Base-by-base conservation (phyloP, 2,113 vertebrate genomes). In the Speoplatyrhinus poulsoni region DNA sequence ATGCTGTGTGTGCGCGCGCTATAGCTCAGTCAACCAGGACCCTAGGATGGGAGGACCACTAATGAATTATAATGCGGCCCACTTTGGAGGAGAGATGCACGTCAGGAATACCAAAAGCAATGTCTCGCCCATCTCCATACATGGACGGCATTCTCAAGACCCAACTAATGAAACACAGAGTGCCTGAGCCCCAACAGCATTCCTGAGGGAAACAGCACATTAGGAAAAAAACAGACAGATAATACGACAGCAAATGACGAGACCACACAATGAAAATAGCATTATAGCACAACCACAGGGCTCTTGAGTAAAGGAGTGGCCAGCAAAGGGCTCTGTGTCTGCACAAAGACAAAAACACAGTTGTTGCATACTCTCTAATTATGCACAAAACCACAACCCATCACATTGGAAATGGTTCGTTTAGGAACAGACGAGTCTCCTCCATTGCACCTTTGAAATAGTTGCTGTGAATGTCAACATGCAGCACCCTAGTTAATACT, bases 101-200 rank as follows among this genome's bases (percentile, higher is more conserved):
- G 50, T 60, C 52, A 79, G 53, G 48, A 64, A 68, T 82, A 67
- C 67, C 63, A 62, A 66, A 13, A 19, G 6, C 8, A 19, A 26
- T 26, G 26, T 26, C 26, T 26, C 26, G 26, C 26, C 26, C 65
- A 71, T 72, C 73, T 62, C 69, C 53, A 81, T 80, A 41, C 59
- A 72, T 33, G 60, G 54, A 63, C 62, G 56, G 62, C 46, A 77
- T 60, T 77, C 62, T 73, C 56, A 26, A 83, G 65, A 80, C 65
- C 68, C 66, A 5, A 70, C 81, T 91, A 89, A 90, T 91, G 82
- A 82, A 85, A 91, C 88, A 61, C 87, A 89, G 85, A 82, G 47
- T 61, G 58, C 46, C 26, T 26, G 26, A 26, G 26, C 26, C 26
- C 26, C 32, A 71, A 81, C 82, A 78, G 61, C 74, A 83, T 89